Base-by-base conservation (phyloP, 2,888 invertebrate genomes). In the Acheta domesticus region DNA sequence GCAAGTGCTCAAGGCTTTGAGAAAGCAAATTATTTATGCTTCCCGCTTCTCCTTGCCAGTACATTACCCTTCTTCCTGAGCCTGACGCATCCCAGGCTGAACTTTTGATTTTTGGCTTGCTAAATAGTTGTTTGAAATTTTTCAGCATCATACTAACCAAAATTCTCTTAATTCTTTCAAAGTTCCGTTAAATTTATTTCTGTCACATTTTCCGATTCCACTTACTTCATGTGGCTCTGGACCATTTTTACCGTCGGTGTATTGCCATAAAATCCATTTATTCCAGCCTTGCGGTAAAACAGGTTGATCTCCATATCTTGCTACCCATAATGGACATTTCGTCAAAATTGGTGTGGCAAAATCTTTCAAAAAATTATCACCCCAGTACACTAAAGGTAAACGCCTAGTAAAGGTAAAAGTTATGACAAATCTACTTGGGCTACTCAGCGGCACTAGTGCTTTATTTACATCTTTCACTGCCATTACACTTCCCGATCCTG, bases 211-310 rank as follows among this genome's bases (percentile, higher is more conserved):
- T 23, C 83, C 83, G 48, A 83, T 79, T n/a, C 83, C 83, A 1
- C 78, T 48, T 1, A 83, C 82, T 19, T n/a, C 12, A 74, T 80
- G 80, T n/a, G 83, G 82, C 49, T 75, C 48, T 21, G 78, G 77
- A n/a, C n/a, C n/a, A n/a, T n/a, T n/a, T n/a, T n/a, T 77, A 1
- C 82, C 83, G 50, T 83, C 74, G 12, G 83, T 83, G 75, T 83
- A 82, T 78, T 83, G 83, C 83, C 83, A 83, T 12, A 83, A 78
- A 12, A 78, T 77, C 83, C 83, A 83, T 20, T 79, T 78, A 76
- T 77, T 73, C 80, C 81, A 82, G 12, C 81, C 80, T 0, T 19
- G n/a, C 1, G 82, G 82, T 36, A 83, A 4, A 21, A n/a, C 79
- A 8, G 78, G 75, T 23, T n/a, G n/a, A n/a, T n/a, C n/a, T n/a